Percentiles rank a stretch among this genome's conserved stretches.
Conservation (phyloP, 2,113 vertebrate species). For the Circaetus cinerascens region DNA sequence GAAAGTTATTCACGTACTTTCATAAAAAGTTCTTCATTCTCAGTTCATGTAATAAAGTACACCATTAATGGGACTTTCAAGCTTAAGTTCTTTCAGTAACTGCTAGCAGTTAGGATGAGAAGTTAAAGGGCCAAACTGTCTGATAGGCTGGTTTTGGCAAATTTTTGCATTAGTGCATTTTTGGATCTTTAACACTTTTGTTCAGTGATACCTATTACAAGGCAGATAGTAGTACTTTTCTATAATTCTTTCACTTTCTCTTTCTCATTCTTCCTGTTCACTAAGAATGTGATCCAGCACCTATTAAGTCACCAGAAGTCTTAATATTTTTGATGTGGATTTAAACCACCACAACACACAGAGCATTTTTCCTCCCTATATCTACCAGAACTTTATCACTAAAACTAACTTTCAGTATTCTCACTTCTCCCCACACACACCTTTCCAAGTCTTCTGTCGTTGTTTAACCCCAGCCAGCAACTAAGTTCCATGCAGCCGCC, state of each 20-base stretch:
- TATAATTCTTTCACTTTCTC: background rate
- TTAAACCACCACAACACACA: rapidly evolving
- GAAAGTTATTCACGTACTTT: background rate
- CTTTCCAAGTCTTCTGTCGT: background rate
- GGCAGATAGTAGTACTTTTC: background rate
- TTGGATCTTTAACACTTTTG: background rate
- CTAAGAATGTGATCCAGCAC: background rate
- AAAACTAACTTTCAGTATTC: background rate
- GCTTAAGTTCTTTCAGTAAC: background rate
- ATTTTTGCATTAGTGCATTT: background rate
- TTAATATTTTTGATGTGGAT: background rate
- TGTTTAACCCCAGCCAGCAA: no score
- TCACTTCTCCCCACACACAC: background rate
- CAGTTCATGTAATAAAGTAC: background rate
- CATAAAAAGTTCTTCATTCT: background rate
- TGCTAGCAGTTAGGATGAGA: background rate
- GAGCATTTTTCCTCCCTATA: background rate
- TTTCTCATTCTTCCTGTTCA: background rate
- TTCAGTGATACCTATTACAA: background rate
- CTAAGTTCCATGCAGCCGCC: no score
- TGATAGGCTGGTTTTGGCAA: background rate
- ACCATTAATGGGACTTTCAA: background rate
- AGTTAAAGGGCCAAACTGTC: background rate
- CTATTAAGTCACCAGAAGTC: background rate
- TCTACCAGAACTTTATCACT: background rate